Percentiles rank a stretch among this genome's conserved stretches.
phyloP scores from a whole-genome alignment of 2,888 invertebrate species.

The Tanytarsus gracilentus region DNA sequence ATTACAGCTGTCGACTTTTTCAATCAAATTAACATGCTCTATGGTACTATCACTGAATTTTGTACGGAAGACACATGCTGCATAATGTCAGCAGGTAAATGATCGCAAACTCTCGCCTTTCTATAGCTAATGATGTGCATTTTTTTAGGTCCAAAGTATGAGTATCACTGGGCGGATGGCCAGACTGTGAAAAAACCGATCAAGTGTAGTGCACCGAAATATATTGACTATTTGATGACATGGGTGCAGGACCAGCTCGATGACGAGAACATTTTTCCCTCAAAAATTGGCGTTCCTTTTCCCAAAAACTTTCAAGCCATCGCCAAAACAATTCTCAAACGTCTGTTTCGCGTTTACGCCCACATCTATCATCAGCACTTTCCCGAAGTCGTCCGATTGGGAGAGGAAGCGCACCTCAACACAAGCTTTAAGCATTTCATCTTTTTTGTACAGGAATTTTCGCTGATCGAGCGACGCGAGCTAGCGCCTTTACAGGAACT shows the following conservation, averaged over 20 bases:
- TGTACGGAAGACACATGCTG: slow-evolving; percentile 95
- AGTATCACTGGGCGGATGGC: slow-evolving; percentile 99
- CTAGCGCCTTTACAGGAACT: slow-evolving; percentile 94
- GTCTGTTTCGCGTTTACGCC: slow-evolving; percentile 96
- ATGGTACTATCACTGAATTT: slow-evolving; percentile 99
- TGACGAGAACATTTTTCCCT: slow-evolving; percentile 95
- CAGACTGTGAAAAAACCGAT: slow-evolving; percentile 97
- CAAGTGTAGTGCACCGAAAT: slow-evolving; percentile 97
- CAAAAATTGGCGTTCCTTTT: slow-evolving; percentile 97
- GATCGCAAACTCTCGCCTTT: no score
- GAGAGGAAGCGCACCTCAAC: slow-evolving; percentile 97
- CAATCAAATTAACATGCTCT: slow-evolving; percentile 99
- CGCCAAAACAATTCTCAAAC: slow-evolving; percentile 96
- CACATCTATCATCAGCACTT: slow-evolving; percentile 99
- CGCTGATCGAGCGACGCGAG: slow-evolving; percentile 91
- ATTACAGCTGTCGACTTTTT: slow-evolving; percentile 95
- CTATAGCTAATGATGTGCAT: no score
- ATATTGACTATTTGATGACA: slow-evolving; percentile 98
- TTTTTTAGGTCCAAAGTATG: slow-evolving; percentile 93
- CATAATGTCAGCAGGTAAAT: slow-evolving; percentile 98
- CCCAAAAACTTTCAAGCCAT: slow-evolving; percentile 94
- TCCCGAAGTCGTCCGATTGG: slow-evolving; percentile 91
- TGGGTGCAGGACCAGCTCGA: slow-evolving; percentile 99
- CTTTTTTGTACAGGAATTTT: slow-evolving; percentile 88
- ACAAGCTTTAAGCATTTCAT: slow-evolving; percentile 99